Evolutionary conservation across 1,140 invertebrate genomes (phyloP).

Genomic region (Musca vetustissima): DNA sequence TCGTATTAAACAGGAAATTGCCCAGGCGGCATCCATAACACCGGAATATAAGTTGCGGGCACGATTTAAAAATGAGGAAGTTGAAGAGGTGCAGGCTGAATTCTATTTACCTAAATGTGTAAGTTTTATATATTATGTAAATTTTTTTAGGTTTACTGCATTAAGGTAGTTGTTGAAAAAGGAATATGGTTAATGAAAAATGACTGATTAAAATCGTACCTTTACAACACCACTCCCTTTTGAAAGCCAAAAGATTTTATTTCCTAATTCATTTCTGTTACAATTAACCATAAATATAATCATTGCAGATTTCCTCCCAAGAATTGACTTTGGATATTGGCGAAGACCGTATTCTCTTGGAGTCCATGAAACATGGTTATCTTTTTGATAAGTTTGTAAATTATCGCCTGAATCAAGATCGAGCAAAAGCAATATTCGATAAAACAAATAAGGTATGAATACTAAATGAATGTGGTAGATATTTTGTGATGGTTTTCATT

Average conservation of each 20-base stretch:
- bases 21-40: conserved; percentile 28
- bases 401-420: conserved; percentile 61
- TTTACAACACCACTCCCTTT: no score
- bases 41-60: conserved; percentile 55
- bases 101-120: conserved; percentile 58
- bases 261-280: no score
- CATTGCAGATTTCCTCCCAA: conserved; percentile 61
- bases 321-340: conserved; percentile 69
- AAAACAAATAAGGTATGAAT: conserved; percentile 47
- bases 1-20: conserved; percentile 27
- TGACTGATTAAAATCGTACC: no score
- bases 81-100: conserved; percentile 55
- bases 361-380: conserved; percentile 61
- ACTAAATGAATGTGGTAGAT: not conserved
- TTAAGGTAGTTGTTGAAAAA: no score
- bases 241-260: no score
- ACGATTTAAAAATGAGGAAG: conserved; percentile 44
- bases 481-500: not conserved
- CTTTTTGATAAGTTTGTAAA: conserved; percentile 71
- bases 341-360: conserved; percentile 71
- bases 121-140: conserved; percentile 25
- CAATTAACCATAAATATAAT: no score
- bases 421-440: conserved; percentile 66
- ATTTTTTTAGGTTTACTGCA: conserved; percentile 32
- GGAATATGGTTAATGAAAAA: no score